Evolutionary conservation across 2,888 invertebrate genomes (phyloP).

Genomic region (Cacoxenus indagator): DNA sequence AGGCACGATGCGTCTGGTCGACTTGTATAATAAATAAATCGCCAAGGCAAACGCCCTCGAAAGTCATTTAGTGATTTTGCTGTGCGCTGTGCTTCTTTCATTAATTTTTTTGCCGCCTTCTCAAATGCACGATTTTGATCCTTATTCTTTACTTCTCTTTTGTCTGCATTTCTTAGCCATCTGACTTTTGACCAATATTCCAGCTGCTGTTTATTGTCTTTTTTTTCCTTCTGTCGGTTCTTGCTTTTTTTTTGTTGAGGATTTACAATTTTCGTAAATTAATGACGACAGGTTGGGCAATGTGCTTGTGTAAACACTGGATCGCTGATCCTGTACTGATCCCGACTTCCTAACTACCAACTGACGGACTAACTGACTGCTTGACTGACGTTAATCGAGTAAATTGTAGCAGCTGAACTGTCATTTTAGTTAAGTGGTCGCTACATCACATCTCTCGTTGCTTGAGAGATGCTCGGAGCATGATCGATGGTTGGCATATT

Average conservation of each 20-base stretch:
- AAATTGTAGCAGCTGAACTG: slow-evolving; percentile 67
- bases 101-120: not conserved
- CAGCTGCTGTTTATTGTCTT: slow-evolving; percentile 47
- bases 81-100: slow-evolving; percentile 1
- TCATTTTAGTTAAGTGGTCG: slow-evolving; percentile 58
- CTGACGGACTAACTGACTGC: not conserved
- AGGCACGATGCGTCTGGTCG: not conserved
- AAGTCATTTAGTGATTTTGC: slow-evolving; percentile 49
- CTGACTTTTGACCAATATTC: slow-evolving; percentile 25
- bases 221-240: slow-evolving; percentile 29
- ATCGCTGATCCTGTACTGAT: slow-evolving; percentile 29
- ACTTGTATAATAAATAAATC: slow-evolving; percentile 27
- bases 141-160: slow-evolving; percentile 21
- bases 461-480: slow-evolving; percentile 23
- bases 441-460: too few species aligned
- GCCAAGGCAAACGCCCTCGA: slow-evolving; percentile 25
- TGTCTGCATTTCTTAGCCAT: slow-evolving; percentile 1
- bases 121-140: not conserved
- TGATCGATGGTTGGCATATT: slow-evolving; percentile 49
- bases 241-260: slow-evolving; percentile 28
- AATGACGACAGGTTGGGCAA: slow-evolving; percentile 67
- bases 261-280: slow-evolving; percentile 45
- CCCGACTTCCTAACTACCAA: not conserved
- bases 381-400: slow-evolving; percentile 63
- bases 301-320: slow-evolving; percentile 33